These are phyloP conservation scores for Amphipoea oculea DNA, from an alignment of 2,888 invertebrate species.

Conservation along the genomic window DNA sequence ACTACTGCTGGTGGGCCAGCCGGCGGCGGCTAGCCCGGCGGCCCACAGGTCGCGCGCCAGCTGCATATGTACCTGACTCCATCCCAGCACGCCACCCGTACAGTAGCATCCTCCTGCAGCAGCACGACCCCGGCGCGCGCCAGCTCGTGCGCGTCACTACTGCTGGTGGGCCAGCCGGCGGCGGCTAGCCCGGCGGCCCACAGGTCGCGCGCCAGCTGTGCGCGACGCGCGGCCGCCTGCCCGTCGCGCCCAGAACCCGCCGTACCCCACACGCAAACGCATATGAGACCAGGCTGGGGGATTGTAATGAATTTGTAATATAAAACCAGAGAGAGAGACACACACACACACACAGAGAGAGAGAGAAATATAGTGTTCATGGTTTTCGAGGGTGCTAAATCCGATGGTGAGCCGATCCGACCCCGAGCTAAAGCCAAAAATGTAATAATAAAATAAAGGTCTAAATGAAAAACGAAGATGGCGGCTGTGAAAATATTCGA, in stretches of 20 bases:
- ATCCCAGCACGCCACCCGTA: conserved; percentile 74
- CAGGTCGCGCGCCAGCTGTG: conserved; percentile 85
- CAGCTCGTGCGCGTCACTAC: conserved; percentile 74
- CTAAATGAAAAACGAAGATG: too few species aligned
- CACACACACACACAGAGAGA: too few species aligned
- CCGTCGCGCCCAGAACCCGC: conserved; percentile 76
- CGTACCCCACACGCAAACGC: conserved; percentile 79
- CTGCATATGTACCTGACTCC: conserved; percentile 55
- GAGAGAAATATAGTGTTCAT: background rate
- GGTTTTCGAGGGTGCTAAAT: background rate
- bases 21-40: background rate
- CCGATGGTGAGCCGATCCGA: too few species aligned
- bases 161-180: conserved; percentile 56
- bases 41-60: background rate
- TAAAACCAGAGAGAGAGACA: background rate
- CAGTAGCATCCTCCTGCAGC: conserved; percentile 71
- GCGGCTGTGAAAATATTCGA: too few species aligned
- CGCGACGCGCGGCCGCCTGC: conserved; percentile 71
- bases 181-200: conserved; percentile 92
- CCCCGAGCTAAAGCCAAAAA: too few species aligned
- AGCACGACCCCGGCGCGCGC: conserved; percentile 71
- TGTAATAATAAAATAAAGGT: too few species aligned
- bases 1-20: background rate
- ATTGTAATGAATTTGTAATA: background rate
- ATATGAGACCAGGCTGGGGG: conserved; percentile 73